These are phyloP conservation scores for Biston betularia DNA, from an alignment of 2,888 invertebrate species.

Conservation along the genomic window DNA sequence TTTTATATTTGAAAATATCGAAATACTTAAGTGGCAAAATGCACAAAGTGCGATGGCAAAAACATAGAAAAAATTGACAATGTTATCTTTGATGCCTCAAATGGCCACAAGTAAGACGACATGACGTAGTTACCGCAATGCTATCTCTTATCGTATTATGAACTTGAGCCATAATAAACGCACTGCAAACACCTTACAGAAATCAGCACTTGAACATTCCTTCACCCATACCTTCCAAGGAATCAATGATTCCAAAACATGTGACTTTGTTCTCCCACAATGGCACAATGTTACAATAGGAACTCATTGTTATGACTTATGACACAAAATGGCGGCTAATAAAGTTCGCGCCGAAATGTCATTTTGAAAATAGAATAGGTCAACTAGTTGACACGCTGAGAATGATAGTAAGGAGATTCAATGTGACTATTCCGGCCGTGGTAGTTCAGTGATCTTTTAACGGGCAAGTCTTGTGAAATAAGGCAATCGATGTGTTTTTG, in stretches of 20 bases:
- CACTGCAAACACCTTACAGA: slow-evolving; percentile 13
- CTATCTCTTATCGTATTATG: slow-evolving; percentile 17
- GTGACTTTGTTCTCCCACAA: slow-evolving; percentile 22
- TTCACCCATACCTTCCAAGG: slow-evolving; percentile 23
- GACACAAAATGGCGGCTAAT: slow-evolving; percentile 29
- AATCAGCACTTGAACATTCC: slow-evolving; percentile 24
- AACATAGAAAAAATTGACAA: too few species aligned
- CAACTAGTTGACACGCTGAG: slow-evolving; percentile 29
- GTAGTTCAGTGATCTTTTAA: slow-evolving; percentile 27
- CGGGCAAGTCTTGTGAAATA: too few species aligned
- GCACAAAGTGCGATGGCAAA: too few species aligned
- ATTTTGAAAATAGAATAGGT: slow-evolving; percentile 39
- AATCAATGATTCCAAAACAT: slow-evolving; percentile 22
- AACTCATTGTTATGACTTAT: slow-evolving; percentile 30
- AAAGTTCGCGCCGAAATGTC: slow-evolving; percentile 30
- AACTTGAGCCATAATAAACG: slow-evolving; percentile 10
- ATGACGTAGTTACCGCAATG: slow-evolving; percentile 12
- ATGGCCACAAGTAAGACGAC: too few species aligned
- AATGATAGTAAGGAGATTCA: slow-evolving; percentile 15
- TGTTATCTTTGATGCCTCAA: too few species aligned
- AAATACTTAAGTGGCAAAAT: too few species aligned
- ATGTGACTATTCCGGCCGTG: slow-evolving; percentile 27
- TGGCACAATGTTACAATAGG: slow-evolving; percentile 27
- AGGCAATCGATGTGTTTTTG: too few species aligned
- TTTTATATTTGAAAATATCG: too few species aligned